Evolutionary conservation across 2,113 vertebrate genomes (phyloP).

Genomic region (Chloroceryle aenea): DNA sequence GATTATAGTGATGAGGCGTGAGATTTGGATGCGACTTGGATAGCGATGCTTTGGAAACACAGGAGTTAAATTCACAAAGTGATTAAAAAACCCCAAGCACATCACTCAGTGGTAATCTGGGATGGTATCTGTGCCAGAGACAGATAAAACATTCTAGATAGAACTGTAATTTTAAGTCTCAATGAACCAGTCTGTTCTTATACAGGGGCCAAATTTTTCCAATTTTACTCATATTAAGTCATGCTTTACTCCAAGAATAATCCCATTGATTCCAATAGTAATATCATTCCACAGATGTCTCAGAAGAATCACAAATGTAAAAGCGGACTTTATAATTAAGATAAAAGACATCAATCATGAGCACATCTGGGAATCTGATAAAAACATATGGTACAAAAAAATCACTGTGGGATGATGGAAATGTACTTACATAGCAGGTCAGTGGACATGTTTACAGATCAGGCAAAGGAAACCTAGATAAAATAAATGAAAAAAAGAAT

Average conservation of each 20-base stretch:
- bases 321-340: conserved; percentile 51
- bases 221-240: conserved; percentile 60
- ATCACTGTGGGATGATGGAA: not conserved
- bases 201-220: conserved; percentile 44
- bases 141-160: conserved; percentile 42
- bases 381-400: conserved; percentile 45
- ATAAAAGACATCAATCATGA: conserved; percentile 47
- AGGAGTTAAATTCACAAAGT: conserved; percentile 19
- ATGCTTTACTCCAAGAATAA: conserved; percentile 47
- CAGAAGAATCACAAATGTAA: conserved; percentile 41
- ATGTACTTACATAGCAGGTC: conserved; percentile 71
- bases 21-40: not conserved
- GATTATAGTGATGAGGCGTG: not conserved
- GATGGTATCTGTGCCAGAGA: conserved; percentile 23
- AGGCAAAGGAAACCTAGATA: conserved; percentile 59
- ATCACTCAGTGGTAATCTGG: conserved; percentile 29
- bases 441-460: conserved; percentile 68
- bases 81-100: not conserved
- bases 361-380: conserved; percentile 45
- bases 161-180: conserved; percentile 39
- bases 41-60: not conserved
- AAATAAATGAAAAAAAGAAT: conserved; percentile 51
- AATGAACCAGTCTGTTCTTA: conserved; percentile 52
- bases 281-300: conserved; percentile 60
- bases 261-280: conserved; percentile 50